phyloP scores from a whole-genome alignment of 2,797 vertebrate species.

The Lepus townsendii region DNA sequence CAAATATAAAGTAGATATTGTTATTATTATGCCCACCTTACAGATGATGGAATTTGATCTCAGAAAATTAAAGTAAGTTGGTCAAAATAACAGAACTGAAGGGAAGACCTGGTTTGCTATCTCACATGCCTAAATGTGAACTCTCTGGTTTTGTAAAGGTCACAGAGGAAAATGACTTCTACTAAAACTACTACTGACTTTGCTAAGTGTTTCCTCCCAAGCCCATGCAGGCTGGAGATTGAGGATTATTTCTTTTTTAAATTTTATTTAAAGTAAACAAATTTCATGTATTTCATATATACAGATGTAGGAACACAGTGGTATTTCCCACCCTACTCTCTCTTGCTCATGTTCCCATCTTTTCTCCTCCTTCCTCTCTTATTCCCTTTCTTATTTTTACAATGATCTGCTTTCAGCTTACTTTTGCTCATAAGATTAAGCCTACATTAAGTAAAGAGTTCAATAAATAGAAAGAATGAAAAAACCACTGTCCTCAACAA shows the following conservation, averaged over 20 bases:
- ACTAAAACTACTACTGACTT: not conserved
- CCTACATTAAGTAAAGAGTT: no score
- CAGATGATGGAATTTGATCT: not conserved
- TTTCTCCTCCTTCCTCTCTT: no score
- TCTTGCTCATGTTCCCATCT: no score
- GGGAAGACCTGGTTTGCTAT: not conserved
- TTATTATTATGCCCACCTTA: not conserved
- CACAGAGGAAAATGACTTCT: not conserved
- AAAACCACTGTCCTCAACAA: no score
- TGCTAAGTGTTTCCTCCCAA: not conserved
- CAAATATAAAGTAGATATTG: not conserved
- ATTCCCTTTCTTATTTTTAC: no score
- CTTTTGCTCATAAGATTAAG: no score
- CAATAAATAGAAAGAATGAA: no score
- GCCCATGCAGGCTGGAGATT: not conserved
- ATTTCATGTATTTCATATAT: no score
- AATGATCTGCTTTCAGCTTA: no score
- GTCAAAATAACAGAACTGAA: not conserved
- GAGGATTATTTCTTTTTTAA: not conserved
- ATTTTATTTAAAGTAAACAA: no score
- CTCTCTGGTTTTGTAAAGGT: not conserved
- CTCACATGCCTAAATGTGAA: not conserved
- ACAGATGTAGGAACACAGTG: no score
- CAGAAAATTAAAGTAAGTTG: conserved; percentile 31
- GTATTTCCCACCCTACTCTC: no score